These are phyloP conservation scores for Falco novaeseelandiae DNA, from an alignment of 2,797 vertebrate genomes.

Conservation along the genomic window DNA sequence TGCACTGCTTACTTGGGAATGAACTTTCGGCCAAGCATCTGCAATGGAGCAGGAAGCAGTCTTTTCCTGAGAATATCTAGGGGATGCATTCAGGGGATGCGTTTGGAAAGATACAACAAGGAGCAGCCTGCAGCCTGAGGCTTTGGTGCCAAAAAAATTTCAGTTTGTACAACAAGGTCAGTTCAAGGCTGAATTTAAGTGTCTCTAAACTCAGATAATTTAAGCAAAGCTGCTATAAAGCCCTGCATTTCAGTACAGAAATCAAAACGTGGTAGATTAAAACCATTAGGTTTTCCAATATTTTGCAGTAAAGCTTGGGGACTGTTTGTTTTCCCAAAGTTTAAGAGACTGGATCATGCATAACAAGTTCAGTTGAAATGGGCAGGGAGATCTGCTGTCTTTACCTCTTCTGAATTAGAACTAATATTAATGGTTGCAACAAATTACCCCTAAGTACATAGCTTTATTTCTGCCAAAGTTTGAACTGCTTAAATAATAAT, in stretches of 20 bases:
- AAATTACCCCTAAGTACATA: not conserved
- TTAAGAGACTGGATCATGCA: not conserved
- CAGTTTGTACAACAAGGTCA: slow-evolving; percentile 17
- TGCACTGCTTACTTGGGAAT: not conserved
- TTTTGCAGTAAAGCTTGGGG: not conserved
- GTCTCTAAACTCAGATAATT: slow-evolving; percentile 2
- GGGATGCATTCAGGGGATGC: not conserved
- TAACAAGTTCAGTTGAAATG: not conserved
- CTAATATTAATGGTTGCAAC: not conserved
- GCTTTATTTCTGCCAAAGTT: not conserved
- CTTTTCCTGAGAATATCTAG: not conserved
- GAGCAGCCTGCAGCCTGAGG: not conserved
- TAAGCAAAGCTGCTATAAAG: slow-evolving; percentile 21
- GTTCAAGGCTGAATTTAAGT: slow-evolving; percentile 14
- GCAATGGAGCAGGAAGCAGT: not conserved
- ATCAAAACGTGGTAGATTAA: not conserved
- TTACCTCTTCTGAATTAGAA: not conserved
- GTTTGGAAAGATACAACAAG: not conserved
- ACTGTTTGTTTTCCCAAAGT: not conserved
- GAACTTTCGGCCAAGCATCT: not conserved
- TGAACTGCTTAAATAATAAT: not conserved
- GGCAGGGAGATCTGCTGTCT: not conserved
- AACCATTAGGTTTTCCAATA: not conserved
- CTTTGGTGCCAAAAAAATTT: not conserved
- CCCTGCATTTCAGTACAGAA: not conserved